Percentiles rank a stretch among this genome's conserved stretches.
These are phyloP conservation scores for Limnephilus rhombicus DNA, from an alignment of 2,888 invertebrate genomes.

Conservation along the genomic window DNA sequence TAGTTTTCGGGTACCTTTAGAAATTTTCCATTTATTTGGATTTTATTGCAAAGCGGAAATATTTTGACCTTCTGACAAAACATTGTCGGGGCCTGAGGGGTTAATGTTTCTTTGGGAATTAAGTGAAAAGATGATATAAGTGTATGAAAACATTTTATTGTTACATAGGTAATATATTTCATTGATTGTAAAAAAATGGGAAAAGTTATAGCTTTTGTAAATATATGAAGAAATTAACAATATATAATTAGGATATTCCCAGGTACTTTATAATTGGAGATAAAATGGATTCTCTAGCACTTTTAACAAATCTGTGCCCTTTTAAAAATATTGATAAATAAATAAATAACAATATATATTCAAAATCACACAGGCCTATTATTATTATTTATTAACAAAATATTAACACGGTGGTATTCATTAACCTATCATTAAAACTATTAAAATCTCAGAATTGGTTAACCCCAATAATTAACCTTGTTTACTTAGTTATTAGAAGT, in stretches of 20 bases:
- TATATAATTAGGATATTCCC: background rate
- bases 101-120: background rate
- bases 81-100: too few species aligned
- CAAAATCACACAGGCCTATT: background rate
- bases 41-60: too few species aligned
- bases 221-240: constrained; percentile 36
- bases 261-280: constrained; percentile 13
- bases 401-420: background rate
- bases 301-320: background rate
- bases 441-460: background rate
- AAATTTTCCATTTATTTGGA: too few species aligned
- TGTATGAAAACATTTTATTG: constrained; percentile 41
- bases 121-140: constrained; percentile 20
- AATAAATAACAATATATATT: background rate
- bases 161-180: background rate
- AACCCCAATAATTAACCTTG: background rate
- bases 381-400: background rate
- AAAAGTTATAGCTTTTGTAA: constrained; percentile 22
- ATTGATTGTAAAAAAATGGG: constrained; percentile 36
- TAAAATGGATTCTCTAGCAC: background rate
- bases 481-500: background rate
- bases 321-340: background rate
- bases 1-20: too few species aligned
- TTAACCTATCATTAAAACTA: background rate
- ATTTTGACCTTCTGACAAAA: too few species aligned